These are phyloP conservation scores for Cherax destructor DNA, from an alignment of 1,140 invertebrate species.

Conservation along the genomic window DNA sequence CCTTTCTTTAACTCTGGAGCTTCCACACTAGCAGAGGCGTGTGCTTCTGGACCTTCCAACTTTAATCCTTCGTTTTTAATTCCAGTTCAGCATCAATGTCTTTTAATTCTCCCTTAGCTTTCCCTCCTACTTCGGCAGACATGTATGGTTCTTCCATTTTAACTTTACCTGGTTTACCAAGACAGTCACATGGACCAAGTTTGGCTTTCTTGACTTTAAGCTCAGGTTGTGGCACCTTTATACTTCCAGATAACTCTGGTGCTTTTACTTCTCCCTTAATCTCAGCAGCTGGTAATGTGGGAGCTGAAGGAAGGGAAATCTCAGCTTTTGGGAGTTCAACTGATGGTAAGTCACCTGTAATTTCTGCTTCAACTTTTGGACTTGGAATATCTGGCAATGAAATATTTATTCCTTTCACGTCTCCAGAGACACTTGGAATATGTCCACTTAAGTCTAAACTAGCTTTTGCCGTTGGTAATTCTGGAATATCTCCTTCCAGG, in stretches of 20 bases:
- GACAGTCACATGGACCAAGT: constrained; percentile 45
- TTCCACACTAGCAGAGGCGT: neutral
- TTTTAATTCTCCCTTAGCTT: constrained; percentile 5
- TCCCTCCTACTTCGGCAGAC: constrained; percentile 14
- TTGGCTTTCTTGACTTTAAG: constrained; percentile 47
- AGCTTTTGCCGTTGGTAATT: neutral
- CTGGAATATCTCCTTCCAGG: neutral
- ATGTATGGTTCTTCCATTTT: constrained; percentile 45
- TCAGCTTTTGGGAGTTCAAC: constrained; percentile 27
- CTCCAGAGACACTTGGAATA: constrained; percentile 3
- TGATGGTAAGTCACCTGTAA: neutral
- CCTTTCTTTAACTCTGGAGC: neutral
- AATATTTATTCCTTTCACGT: constrained; percentile 10
- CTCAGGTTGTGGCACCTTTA: constrained; percentile 21
- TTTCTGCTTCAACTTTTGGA: constrained; percentile 41
- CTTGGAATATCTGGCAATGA: constrained; percentile 28
- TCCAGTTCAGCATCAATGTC: constrained; percentile 26
- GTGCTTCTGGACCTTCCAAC: neutral
- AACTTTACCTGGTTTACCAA: constrained; percentile 45
- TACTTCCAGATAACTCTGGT: constrained; percentile 27
- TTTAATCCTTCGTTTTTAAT: constrained; percentile 1
- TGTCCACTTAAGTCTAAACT: neutral
- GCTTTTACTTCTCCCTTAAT: constrained; percentile 39
- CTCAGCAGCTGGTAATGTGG: constrained; percentile 13
- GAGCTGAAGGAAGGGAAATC: constrained; percentile 1